phyloP scores from a whole-genome alignment of 2,888 invertebrate species.

The Brenthis ino region DNA sequence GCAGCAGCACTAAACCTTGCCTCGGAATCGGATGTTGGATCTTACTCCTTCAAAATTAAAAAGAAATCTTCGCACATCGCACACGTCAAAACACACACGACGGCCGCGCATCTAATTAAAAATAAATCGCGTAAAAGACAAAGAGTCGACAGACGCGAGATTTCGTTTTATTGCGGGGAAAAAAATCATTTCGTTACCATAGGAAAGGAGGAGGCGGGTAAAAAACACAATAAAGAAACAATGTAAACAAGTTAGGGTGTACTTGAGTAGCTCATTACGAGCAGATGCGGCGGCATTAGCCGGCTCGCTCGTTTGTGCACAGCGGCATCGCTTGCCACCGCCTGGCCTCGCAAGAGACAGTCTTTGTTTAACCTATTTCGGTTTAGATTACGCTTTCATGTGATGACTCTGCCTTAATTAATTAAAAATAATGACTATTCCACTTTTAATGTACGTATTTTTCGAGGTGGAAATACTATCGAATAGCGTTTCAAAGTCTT shows the following conservation, averaged over 20 bases:
- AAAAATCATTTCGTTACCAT: slow-evolving; percentile 72
- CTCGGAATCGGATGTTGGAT: slow-evolving; percentile 18
- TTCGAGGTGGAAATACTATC: slow-evolving; percentile 40
- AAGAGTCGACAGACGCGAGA: slow-evolving; percentile 57
- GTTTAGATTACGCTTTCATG: slow-evolving; percentile 75
- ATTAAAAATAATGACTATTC: slow-evolving; percentile 53
- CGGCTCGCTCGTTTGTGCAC: slow-evolving; percentile 59
- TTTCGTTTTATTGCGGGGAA: slow-evolving; percentile 72
- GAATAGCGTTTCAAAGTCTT: slow-evolving; percentile 25
- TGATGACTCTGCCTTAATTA: slow-evolving; percentile 68
- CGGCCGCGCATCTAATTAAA: slow-evolving; percentile 58
- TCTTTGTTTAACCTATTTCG: slow-evolving; percentile 80
- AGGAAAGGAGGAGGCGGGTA: slow-evolving; percentile 72
- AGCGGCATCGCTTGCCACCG: slow-evolving; percentile 51
- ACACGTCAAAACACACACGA: slow-evolving; percentile 41
- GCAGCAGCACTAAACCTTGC: slow-evolving; percentile 7
- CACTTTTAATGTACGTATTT: slow-evolving; percentile 40
- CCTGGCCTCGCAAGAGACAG: slow-evolving; percentile 44
- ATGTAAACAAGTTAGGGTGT: slow-evolving; percentile 81
- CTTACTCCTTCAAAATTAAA: slow-evolving; percentile 29
- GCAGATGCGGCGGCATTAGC: slow-evolving; percentile 76
- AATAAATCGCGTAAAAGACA: slow-evolving; percentile 61
- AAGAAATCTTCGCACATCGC: slow-evolving; percentile 41
- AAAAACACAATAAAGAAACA: slow-evolving; percentile 83
- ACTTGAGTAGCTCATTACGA: slow-evolving; percentile 81